Evolutionary conservation across 2,797 vertebrate genomes (phyloP), one percentile per base, ranked within the genome.

Genomic region (Gymnoscopelus microlampas): DNA sequence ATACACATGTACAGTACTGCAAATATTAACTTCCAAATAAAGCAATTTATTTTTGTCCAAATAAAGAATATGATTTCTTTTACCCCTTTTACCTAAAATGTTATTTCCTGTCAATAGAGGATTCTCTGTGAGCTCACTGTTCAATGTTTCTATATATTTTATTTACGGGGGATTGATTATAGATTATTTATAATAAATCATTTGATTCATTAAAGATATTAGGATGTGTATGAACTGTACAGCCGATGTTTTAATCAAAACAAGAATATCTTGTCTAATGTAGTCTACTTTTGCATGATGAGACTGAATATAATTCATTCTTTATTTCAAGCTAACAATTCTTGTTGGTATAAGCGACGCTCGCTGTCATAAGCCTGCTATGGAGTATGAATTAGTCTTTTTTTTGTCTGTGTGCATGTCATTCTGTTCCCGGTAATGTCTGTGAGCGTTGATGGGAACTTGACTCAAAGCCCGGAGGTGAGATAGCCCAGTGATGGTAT

Each of bases 401-500:
- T 29, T 29, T 29, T 4, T 29, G 26, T 29, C 26, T 29, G 26
- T 70, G 39, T 64, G 23, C 50, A 57, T 47, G 51, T 59, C 13
- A 4, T 13, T 44, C 5, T 44, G 53, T 56, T 63, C 59, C 56
- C 39, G 14, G 59, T 62, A 15, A 60, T 11, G n/a, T 60, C 13
- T 70, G 23, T 13, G 23, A 39, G 29, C 3, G 15, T 13, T 76
- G 59, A 71, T 73, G 71, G 76, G 74, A 79, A 65, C 26, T 60
- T 57, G 66, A 15, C 39, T 61, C 69, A 76, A 6, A 77, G 29
- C 62, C 62, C 73, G 53, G 57, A 78, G 67, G 70, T 71, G 58
- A 75, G 70, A 63, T 26, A 7, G 44, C 61, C 62, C 23, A 66
- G 29, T 60, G 58, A 80, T 67, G 81, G 78, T 73, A 74, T 61